A percentile compares a stretch with the other conserved stretches of the same genome.
phyloP scores from a whole-genome alignment of 2,113 vertebrate species.

The Bufo gargarizans region DNA sequence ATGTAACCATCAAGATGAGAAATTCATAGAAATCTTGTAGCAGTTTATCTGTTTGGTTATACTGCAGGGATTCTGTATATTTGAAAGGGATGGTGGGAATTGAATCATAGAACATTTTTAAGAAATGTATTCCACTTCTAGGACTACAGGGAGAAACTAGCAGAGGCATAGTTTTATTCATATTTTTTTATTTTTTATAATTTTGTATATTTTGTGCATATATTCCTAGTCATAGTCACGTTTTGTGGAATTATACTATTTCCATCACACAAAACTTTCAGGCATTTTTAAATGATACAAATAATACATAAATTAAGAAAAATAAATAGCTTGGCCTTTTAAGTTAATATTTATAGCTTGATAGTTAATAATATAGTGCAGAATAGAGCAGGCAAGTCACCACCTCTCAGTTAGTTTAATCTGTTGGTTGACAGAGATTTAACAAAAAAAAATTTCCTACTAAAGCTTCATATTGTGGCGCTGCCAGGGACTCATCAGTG shows the following conservation, averaged over 20 bases:
- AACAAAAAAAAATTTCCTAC: too few relatives aligned
- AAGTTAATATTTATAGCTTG: too few relatives aligned
- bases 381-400: too few relatives aligned
- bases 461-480: too few relatives aligned
- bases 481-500: too few relatives aligned
- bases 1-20: constrained; percentile 28
- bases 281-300: neutral
- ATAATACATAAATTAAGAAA: too few relatives aligned
- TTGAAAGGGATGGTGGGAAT: constrained; percentile 14
- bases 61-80: constrained; percentile 32
- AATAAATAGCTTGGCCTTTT: too few relatives aligned
- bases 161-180: neutral
- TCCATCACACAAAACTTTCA: neutral
- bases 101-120: constrained; percentile 22
- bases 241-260: neutral
- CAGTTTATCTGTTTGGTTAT: constrained; percentile 37
- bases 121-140: neutral
- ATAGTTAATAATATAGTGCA: too few relatives aligned
- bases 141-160: neutral
- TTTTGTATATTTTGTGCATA: neutral
- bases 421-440: too few relatives aligned
- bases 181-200: neutral
- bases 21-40: constrained; percentile 3
- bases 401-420: too few relatives aligned
- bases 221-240: neutral